These are phyloP conservation scores for Yponomeuta cagnagella DNA, from an alignment of 2,888 invertebrate genomes.

Conservation along the genomic window DNA sequence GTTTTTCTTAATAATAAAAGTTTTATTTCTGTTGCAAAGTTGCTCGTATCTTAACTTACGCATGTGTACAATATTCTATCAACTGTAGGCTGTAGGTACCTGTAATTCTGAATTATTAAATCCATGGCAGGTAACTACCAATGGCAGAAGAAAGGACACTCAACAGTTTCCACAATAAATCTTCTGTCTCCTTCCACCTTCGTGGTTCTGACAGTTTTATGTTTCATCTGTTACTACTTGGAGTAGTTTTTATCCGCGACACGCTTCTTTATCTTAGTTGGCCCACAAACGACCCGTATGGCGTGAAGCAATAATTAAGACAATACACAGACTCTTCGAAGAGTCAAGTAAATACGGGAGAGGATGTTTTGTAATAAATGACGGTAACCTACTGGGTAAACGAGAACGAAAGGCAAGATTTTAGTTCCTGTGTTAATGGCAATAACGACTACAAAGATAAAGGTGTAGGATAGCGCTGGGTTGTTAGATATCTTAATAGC, in stretches of 20 bases:
- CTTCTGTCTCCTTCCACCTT: not conserved
- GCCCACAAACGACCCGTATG: constrained; percentile 38
- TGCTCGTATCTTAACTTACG: too few relatives aligned
- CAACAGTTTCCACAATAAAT: not conserved
- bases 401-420: too few relatives aligned
- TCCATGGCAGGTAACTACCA: too few relatives aligned
- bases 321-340: constrained; percentile 29
- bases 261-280: constrained; percentile 45
- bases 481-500: constrained; percentile 12
- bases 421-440: not conserved
- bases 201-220: constrained; percentile 27
- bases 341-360: not conserved
- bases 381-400: too few relatives aligned
- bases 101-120: too few relatives aligned
- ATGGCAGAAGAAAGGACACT: not conserved
- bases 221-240: constrained; percentile 15
- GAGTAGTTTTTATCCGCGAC: not conserved
- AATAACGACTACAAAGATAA: constrained; percentile 16
- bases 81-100: too few relatives aligned
- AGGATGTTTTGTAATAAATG: too few relatives aligned
- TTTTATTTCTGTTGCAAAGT: too few relatives aligned
- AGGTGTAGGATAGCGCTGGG: not conserved
- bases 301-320: constrained; percentile 57
- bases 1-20: too few relatives aligned
- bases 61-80: too few relatives aligned